These are phyloP conservation scores for Anseranas semipalmata DNA, from an alignment of 2,113 vertebrate genomes.

Conservation along the genomic window DNA sequence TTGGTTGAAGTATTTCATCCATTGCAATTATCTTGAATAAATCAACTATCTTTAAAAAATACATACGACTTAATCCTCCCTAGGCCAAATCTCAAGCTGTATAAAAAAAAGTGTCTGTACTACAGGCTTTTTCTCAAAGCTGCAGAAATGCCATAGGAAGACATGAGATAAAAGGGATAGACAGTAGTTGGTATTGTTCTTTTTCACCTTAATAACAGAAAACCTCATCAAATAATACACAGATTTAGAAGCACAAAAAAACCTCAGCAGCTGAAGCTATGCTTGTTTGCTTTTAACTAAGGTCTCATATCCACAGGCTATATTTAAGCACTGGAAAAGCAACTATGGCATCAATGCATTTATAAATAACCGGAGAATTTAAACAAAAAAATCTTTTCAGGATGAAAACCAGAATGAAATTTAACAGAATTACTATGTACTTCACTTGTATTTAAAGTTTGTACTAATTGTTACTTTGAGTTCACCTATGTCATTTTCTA, in stretches of 20 bases:
- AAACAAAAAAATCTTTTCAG: neutral
- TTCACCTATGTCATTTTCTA: neutral
- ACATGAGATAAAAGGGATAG: rapidly evolving
- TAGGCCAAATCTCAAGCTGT: neutral
- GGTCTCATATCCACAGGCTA: neutral
- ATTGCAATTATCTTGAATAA: neutral
- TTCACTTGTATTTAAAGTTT: neutral
- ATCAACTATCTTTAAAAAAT: neutral
- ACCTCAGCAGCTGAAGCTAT: neutral
- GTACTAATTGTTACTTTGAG: neutral
- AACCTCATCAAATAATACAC: neutral
- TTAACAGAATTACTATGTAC: neutral
- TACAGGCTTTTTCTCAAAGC: neutral
- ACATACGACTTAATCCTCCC: neutral
- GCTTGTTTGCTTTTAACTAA: neutral
- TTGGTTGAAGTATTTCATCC: neutral
- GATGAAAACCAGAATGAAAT: neutral
- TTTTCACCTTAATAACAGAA: neutral
- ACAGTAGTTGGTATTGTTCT: neutral
- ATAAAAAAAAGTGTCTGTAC: neutral
- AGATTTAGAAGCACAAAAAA: neutral
- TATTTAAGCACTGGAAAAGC: neutral
- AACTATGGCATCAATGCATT: neutral
- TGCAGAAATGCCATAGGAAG: neutral
- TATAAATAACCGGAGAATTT: neutral